Conservation (phyloP, 2,797 vertebrate species). For the Alca torda region DNA sequence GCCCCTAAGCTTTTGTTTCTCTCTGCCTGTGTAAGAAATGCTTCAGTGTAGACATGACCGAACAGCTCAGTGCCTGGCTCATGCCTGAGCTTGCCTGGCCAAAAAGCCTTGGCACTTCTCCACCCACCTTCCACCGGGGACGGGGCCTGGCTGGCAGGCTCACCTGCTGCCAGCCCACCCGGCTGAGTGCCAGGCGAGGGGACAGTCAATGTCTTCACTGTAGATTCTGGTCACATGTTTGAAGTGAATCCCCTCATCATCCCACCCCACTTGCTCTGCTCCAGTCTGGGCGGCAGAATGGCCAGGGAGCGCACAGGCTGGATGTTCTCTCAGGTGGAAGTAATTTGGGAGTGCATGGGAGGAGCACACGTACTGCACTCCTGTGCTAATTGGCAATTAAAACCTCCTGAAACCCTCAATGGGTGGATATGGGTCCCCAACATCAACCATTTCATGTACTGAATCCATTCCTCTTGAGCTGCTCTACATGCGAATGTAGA, state of each 20-base stretch:
- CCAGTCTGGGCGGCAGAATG: fast-evolving
- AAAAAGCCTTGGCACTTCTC: neutral
- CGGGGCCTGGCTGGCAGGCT: neutral
- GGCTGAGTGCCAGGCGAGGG: fast-evolving
- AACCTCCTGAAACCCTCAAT: neutral
- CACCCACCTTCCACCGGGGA: fast-evolving
- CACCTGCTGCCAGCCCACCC: neutral
- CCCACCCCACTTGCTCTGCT: neutral
- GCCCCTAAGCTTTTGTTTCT: neutral
- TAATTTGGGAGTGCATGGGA: neutral
- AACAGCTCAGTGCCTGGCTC: neutral
- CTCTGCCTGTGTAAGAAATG: neutral
- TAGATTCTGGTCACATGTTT: neutral
- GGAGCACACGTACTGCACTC: neutral
- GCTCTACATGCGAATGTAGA: neutral
- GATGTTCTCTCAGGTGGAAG: neutral
- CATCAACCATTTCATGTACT: fast-evolving
- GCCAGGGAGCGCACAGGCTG: fast-evolving
- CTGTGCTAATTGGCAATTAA: neutral
- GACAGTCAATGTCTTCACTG: neutral
- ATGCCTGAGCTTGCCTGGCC: neutral
- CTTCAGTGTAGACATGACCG: neutral
- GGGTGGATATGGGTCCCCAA: fast-evolving
- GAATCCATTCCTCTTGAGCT: neutral
- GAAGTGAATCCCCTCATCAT: no score